Conservation (phyloP, 2,113 vertebrate genomes). For the Prunella himalayana region DNA sequence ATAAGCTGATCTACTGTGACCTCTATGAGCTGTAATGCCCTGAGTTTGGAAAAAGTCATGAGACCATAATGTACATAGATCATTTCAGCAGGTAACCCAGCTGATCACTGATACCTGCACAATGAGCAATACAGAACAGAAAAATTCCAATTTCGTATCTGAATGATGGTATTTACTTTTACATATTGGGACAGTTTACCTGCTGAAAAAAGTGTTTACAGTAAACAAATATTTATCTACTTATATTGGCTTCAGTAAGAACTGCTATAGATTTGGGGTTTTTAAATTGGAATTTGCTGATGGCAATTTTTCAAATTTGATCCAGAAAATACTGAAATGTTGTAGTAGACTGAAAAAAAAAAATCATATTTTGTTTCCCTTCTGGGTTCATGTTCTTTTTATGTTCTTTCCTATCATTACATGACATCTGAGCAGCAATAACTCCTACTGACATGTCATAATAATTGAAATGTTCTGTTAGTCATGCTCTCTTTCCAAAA, state of each 20-base stretch:
- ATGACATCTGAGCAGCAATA: not conserved
- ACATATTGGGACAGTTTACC: not conserved
- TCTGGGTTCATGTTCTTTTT: not conserved
- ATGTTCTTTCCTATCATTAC: not conserved
- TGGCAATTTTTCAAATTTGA: not conserved
- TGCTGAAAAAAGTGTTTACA: not conserved
- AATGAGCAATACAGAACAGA: not conserved
- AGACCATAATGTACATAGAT: not conserved
- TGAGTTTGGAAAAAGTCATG: not conserved
- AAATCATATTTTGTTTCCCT: not conserved
- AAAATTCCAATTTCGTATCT: not conserved
- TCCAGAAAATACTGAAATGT: not conserved
- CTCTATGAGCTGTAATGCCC: not conserved
- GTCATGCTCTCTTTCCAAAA: not conserved
- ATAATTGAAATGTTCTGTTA: not conserved
- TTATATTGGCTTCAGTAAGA: not conserved
- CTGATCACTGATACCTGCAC: not conserved
- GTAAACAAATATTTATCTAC: not conserved
- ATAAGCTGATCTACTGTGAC: not conserved
- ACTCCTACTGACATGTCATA: not conserved
- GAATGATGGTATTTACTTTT: not conserved
- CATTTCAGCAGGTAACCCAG: not conserved
- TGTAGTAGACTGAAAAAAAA: not conserved
- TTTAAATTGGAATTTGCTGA: not conserved
- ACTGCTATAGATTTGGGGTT: not conserved